Percentiles rank a stretch among this genome's conserved stretches.
Conservation (phyloP, 2,113 vertebrate species). For the Seriola dumerili region DNA sequence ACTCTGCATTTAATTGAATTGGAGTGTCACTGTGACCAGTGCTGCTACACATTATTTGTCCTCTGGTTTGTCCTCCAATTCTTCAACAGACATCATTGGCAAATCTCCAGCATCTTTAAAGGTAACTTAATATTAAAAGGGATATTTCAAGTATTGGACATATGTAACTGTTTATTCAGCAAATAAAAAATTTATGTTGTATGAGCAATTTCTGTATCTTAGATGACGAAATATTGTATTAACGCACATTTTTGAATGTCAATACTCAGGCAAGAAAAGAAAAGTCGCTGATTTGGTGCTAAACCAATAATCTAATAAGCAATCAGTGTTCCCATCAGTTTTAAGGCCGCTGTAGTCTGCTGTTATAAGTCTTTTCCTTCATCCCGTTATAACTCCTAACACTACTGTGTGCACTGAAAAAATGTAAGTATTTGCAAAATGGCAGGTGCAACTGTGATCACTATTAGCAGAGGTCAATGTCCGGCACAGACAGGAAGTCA, state of each 20-base stretch:
- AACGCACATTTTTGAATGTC: not conserved
- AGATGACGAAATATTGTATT: not conserved
- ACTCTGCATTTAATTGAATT: conserved; percentile 49
- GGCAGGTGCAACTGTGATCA: not conserved
- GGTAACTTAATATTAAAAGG: too few species aligned
- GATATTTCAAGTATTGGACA: too few species aligned
- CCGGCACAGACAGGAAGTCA: not conserved
- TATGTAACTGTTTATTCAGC: too few species aligned
- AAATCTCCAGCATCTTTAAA: not conserved
- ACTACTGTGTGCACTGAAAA: not conserved
- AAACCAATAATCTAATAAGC: not conserved
- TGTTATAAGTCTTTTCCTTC: not conserved
- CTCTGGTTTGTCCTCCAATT: conserved; percentile 11
- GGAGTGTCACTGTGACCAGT: conserved; percentile 19
- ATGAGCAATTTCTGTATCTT: not conserved
- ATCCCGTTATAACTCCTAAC: not conserved
- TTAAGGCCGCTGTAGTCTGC: not conserved
- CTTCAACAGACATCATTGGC: not conserved
- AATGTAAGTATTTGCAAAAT: not conserved
- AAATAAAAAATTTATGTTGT: not conserved
- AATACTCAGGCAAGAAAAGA: not conserved
- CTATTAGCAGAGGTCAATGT: not conserved
- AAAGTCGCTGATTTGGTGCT: not conserved
- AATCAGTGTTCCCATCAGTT: not conserved
- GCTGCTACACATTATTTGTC: conserved; percentile 39